Conservation (phyloP, 2,113 vertebrate genomes). For the Danionella cerebrum region DNA sequence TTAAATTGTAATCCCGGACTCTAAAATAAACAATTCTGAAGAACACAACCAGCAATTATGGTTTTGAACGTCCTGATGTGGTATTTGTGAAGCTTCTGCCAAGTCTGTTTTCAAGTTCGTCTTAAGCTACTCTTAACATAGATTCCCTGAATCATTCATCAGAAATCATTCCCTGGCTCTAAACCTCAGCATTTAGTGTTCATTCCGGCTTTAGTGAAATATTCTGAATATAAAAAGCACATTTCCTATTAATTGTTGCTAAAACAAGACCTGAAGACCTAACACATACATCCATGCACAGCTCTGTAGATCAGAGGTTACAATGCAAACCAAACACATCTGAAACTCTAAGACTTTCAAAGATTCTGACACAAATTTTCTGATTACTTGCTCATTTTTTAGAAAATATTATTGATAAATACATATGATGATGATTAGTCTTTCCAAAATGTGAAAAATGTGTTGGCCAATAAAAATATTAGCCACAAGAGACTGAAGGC, state of each 20-base stretch:
- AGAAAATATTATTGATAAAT: too few relatives aligned
- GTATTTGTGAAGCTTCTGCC: slow-evolving; percentile 66
- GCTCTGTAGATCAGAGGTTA: too few relatives aligned
- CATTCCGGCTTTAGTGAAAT: slow-evolving; percentile 47
- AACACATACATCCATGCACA: too few relatives aligned
- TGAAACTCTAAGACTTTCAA: too few relatives aligned
- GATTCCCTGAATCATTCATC: slow-evolving; percentile 64
- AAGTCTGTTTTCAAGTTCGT: slow-evolving; percentile 68
- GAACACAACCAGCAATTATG: slow-evolving; percentile 68
- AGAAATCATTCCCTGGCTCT: too few relatives aligned
- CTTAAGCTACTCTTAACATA: slow-evolving; percentile 61
- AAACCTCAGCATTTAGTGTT: too few relatives aligned
- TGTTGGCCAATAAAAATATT: slow-evolving; percentile 27
- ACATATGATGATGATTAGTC: too few relatives aligned
- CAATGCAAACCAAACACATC: too few relatives aligned
- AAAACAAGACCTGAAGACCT: too few relatives aligned
- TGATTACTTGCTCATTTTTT: too few relatives aligned
- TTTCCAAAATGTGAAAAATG: neutral
- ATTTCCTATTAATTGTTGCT: too few relatives aligned
- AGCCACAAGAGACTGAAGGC: neutral
- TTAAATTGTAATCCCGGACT: slow-evolving; percentile 71
- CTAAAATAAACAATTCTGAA: slow-evolving; percentile 73
- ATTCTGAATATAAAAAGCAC: slow-evolving; percentile 52
- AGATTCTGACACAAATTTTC: too few relatives aligned
- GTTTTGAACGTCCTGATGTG: slow-evolving; percentile 68